Evolutionary conservation across 92 coral and sea anemone genomes (phyloP), one percentile per base, ranked within the genome.

Genomic region (Actinostola sp.): DNA sequence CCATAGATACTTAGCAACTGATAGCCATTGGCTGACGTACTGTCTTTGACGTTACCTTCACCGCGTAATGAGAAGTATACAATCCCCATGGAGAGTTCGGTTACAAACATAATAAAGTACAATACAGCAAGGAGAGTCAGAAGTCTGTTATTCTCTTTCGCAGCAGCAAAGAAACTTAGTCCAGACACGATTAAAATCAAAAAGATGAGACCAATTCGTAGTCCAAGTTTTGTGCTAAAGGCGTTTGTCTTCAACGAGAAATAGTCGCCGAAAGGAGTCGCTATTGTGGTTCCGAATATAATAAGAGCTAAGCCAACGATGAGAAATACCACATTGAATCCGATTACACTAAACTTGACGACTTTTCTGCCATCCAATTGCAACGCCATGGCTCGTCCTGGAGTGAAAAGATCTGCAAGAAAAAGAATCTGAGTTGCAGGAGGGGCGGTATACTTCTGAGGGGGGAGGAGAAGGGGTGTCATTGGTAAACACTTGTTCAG

Each of bases 201-300:
- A 13, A 93, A 36, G 16, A 93, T 56, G 24, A 93, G 83, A 1
- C 92, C 97, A 28, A 92, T 66, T 44, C 98, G 89, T 45, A 91
- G 82, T 12, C 85, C 92, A 75, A 73, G 53, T 57, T 74, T 84
- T 21, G 81, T 70, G 42, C 82, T 69, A 66, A 91, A 90, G 33
- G 88, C 97, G 38, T 86, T 71, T 10, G 70, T 69, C 50, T 88
- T 87, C 64, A 93, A 68, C 26, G 96, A 81, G 20, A 93, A 77
- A 68, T 91, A 91, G 62, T 93, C 91, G 3, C 98, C 98, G 24
- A 80, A 84, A 19, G 98, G 98, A n/a, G 98, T 89, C 19, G 83
- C 73, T 6, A 89, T 74, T 0, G 93, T 87, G 49, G 82, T 53
- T 24, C 89, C 93, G 39, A 93, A 93, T 38, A 92, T 91, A 20